phyloP scores from a whole-genome alignment of 2,888 invertebrate genomes.

The Campoletis raptor region DNA sequence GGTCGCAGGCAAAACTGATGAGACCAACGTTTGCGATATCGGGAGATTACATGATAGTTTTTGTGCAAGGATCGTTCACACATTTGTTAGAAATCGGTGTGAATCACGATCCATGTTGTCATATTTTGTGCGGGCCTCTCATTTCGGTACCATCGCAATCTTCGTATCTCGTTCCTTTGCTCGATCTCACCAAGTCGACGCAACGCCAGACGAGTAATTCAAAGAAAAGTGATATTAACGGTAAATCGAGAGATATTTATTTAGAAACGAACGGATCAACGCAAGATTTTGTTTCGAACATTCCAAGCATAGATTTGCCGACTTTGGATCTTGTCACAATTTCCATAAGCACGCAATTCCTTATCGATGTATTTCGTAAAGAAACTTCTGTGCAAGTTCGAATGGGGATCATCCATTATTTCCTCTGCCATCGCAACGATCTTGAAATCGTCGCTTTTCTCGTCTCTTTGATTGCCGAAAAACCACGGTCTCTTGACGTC shows the following conservation, averaged over 20 bases:
- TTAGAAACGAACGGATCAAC: slow-evolving; percentile 38
- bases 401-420: slow-evolving; percentile 93
- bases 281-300: slow-evolving; percentile 67
- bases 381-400: slow-evolving; percentile 90
- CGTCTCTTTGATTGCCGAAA: slow-evolving; percentile 87
- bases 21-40: slow-evolving; percentile 92
- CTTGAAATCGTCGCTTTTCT: slow-evolving; percentile 91
- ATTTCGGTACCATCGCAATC: slow-evolving; percentile 86
- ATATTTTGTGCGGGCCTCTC: slow-evolving; percentile 89
- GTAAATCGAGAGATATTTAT: slow-evolving; percentile 44
- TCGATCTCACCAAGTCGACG: slow-evolving; percentile 83
- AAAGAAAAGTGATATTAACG: slow-evolving; percentile 59
- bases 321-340: slow-evolving; percentile 91
- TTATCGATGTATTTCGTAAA: slow-evolving; percentile 89
- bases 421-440: slow-evolving; percentile 92
- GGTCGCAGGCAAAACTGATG: slow-evolving; percentile 91
- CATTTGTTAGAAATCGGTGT: slow-evolving; percentile 94
- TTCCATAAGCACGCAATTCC: slow-evolving; percentile 88
- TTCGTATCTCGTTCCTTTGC: slow-evolving; percentile 89
- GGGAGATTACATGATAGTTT: slow-evolving; percentile 92
- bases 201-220: not conserved
- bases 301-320: slow-evolving; percentile 88
- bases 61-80: slow-evolving; percentile 93
- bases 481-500: slow-evolving; percentile 88
- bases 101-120: slow-evolving; percentile 93